Conservation (phyloP, 2,113 vertebrate species). For the Rhodinocichla rosea region DNA sequence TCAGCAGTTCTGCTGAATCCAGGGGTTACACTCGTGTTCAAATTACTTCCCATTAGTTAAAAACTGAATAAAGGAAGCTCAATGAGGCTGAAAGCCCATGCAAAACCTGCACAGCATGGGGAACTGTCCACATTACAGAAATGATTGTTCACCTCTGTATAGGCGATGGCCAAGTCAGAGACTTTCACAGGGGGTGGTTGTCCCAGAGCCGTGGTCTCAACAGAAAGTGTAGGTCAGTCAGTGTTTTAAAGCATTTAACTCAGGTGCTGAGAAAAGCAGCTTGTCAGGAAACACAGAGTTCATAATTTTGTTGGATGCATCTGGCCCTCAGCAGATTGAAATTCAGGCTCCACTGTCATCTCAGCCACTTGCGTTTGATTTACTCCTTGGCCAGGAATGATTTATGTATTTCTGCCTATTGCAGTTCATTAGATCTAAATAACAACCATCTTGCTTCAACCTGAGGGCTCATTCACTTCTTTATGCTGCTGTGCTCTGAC, state of each 20-base stretch:
- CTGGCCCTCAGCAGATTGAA: background rate
- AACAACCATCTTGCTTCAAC: background rate
- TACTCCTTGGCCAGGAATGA: background rate
- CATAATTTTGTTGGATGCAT: background rate
- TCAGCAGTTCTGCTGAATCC: background rate
- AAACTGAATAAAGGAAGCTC: background rate
- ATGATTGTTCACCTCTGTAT: background rate
- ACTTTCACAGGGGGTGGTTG: background rate
- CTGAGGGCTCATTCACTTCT: background rate
- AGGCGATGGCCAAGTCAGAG: background rate
- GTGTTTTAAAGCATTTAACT: background rate
- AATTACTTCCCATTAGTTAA: background rate
- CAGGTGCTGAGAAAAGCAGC: background rate
- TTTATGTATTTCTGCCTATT: constrained; percentile 4
- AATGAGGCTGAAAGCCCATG: background rate
- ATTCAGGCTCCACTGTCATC: background rate
- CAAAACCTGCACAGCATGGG: background rate
- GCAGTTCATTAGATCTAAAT: background rate
- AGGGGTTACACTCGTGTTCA: background rate
- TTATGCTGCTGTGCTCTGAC: background rate
- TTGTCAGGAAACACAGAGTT: background rate
- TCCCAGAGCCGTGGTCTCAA: fast-evolving
- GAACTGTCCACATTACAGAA: background rate
- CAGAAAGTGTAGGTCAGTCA: background rate
- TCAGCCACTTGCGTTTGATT: constrained; percentile 9